A percentile compares a stretch with the other conserved stretches of the same genome.
Conservation (phyloP, 2,888 invertebrate species). For the Ptilodon capucinus region DNA sequence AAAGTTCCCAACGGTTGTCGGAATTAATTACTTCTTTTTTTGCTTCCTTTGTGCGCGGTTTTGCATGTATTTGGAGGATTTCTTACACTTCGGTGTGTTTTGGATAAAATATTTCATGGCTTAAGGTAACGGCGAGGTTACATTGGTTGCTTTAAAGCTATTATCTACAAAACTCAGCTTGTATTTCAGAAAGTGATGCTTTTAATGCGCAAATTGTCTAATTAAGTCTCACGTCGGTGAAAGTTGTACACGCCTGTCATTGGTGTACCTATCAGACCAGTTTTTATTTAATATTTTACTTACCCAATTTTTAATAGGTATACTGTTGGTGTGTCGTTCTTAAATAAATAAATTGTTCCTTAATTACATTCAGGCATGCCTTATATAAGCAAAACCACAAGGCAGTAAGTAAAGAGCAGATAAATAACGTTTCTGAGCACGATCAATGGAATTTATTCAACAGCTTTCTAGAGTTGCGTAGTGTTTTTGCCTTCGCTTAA, state of each 20-base stretch:
- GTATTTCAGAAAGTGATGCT: too few relatives aligned
- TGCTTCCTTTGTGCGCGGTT: not conserved
- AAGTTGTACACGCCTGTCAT: too few relatives aligned
- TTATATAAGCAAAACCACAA: not conserved
- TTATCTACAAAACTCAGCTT: too few relatives aligned
- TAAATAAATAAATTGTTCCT: too few relatives aligned
- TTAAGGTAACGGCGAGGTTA: too few relatives aligned
- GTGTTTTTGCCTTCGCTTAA: not conserved
- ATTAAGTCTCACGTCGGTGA: too few relatives aligned
- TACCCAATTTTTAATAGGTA: too few relatives aligned
- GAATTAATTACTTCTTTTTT: not conserved
- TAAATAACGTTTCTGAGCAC: not conserved
- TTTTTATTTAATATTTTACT: too few relatives aligned
- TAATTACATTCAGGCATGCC: not conserved
- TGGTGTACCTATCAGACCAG: too few relatives aligned
- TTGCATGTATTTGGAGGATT: not conserved
- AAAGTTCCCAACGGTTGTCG: constrained; percentile 4
- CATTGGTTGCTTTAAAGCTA: too few relatives aligned
- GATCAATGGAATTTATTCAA: not conserved
- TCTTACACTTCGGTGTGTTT: not conserved
- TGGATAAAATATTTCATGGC: not conserved
- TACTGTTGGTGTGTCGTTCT: too few relatives aligned
- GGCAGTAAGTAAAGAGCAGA: not conserved
- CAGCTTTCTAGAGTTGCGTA: not conserved
- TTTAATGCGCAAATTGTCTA: too few relatives aligned